Base-by-base conservation (phyloP, 2,113 vertebrate genomes). In the Chloroceryle aenea region DNA sequence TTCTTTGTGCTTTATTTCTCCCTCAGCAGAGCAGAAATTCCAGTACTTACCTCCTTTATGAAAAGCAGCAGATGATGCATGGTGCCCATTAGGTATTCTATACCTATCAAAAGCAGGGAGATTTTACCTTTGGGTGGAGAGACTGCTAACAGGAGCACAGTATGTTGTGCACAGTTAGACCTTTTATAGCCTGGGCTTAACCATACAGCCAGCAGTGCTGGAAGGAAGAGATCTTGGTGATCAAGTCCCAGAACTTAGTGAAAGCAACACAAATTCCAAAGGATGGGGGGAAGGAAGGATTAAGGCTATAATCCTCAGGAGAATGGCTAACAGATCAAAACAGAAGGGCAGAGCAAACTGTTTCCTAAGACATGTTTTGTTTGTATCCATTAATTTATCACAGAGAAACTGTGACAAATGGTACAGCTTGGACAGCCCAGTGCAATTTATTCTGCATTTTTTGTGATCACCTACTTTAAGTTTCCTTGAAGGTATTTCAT, bases 1-100 rank as follows among this genome's bases (percentile, higher is more conserved):
- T 66, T 58, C 85, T 78, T 29, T 82, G 40, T 86, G 66, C 69
- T 95, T 93, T 94, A 87, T 90, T 90, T 95, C 95, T 88, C 88
- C 86, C 88, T 90, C 88, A 92, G 74, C 79, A 85, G 73, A 95
- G 80, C 43, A 84, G 92, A 93, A 96, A 95, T 90, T 72, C 84
- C 69, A 90, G 83, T 69, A 89, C 76, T 93, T 77, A 48, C 38
- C 64, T 89, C 40, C 71, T 87, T 78, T 86, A 48, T 58, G 69
- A 90, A 90, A 92, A 79, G 72, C 68, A 95, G 64, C 73, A 88
- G 85, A 93, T 89, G 80, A 95, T 87, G 69, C 66, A 84, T 62
- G 90, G 86, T 81, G 59, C 56, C 90, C 29, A 19, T 81, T 92
- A 84, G n/a, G 69, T 72, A 93, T 89, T 92, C 87, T 26, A 68